These are phyloP conservation scores for Cryptus viduatorius DNA, from an alignment of 2,888 invertebrate genomes.

Conservation along the genomic window DNA sequence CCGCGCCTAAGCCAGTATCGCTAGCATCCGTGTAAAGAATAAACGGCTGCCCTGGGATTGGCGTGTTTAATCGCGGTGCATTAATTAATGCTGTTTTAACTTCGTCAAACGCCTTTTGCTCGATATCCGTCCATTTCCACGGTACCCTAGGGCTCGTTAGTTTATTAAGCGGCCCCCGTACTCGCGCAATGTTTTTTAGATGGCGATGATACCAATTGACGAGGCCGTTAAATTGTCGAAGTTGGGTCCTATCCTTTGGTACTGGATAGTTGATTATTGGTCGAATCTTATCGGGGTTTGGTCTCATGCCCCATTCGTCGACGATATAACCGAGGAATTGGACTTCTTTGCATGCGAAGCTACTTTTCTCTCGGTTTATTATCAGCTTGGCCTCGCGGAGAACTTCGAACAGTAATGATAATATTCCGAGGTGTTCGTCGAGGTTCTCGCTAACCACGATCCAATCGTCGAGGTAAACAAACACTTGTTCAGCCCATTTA, in stretches of 20 bases:
- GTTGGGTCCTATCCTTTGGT: slow-evolving; percentile 52
- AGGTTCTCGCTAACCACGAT: slow-evolving; percentile 55
- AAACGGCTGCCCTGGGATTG: slow-evolving; percentile 47
- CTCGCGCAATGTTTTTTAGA: slow-evolving; percentile 41
- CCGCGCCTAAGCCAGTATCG: slow-evolving; percentile 64
- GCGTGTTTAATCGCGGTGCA: slow-evolving; percentile 33
- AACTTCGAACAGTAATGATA: slow-evolving; percentile 57
- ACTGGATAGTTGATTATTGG: slow-evolving; percentile 56
- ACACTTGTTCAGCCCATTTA: slow-evolving; percentile 57
- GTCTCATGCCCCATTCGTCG: slow-evolving; percentile 59
- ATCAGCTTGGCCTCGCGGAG: slow-evolving; percentile 53
- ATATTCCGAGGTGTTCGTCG: slow-evolving; percentile 54
- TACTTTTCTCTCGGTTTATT: slow-evolving; percentile 64
- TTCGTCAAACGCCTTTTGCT: slow-evolving; percentile 51
- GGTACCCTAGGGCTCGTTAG: slow-evolving; percentile 36
- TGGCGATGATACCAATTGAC: slow-evolving; percentile 61
- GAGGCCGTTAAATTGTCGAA: slow-evolving; percentile 57
- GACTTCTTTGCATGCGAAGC: slow-evolving; percentile 61
- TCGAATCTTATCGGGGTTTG: slow-evolving; percentile 20
- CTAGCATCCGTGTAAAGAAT: slow-evolving; percentile 61
- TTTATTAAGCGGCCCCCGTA: slow-evolving; percentile 56
- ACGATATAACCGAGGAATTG: slow-evolving; percentile 62
- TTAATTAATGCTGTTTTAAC: slow-evolving; percentile 32
- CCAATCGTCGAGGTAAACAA: slow-evolving; percentile 61
- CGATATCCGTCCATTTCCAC: slow-evolving; percentile 58